Percentiles rank a stretch among this genome's conserved stretches.
Evolutionary conservation across 2,113 vertebrate species (phyloP).

Genomic region (Echinops telfairi): DNA sequence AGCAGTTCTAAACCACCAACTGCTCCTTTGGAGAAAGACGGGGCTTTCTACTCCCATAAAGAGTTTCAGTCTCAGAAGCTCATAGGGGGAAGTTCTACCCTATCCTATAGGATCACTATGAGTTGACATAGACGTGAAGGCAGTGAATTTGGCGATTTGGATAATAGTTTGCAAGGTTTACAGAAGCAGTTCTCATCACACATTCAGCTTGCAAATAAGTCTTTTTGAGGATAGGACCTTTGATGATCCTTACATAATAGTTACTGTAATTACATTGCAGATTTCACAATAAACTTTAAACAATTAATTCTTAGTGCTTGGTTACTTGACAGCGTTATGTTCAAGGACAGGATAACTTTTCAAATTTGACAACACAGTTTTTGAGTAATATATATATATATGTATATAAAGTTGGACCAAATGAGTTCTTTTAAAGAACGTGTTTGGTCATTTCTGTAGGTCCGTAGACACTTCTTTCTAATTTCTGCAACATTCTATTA

Average conservation of each 20-base stretch:
- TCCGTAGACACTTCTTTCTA: background rate
- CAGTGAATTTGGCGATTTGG: too few relatives aligned
- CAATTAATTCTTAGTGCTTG: slow-evolving; percentile 56
- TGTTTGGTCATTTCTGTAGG: slow-evolving; percentile 29
- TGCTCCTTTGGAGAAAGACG: too few relatives aligned
- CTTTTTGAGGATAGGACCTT: slow-evolving; percentile 27
- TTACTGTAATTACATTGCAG: slow-evolving; percentile 62
- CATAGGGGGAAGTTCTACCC: too few relatives aligned
- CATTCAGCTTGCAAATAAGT: background rate
- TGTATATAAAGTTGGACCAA: too few relatives aligned
- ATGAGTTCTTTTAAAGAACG: slow-evolving; percentile 18
- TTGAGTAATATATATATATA: background rate
- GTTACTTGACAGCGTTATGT: slow-evolving; percentile 43
- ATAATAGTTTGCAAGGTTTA: slow-evolving; percentile 5
- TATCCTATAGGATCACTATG: too few relatives aligned
- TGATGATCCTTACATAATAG: slow-evolving; percentile 31
- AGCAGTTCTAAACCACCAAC: too few relatives aligned
- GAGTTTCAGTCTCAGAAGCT: too few relatives aligned
- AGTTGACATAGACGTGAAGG: too few relatives aligned
- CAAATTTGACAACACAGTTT: slow-evolving; percentile 25
- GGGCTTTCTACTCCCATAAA: too few relatives aligned
- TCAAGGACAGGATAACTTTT: background rate
- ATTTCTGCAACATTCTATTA: background rate
- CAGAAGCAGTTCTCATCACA: background rate
- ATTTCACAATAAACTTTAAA: slow-evolving; percentile 35